Percentiles rank a stretch among this genome's conserved stretches.
These are phyloP conservation scores for Dermolepida albohirtum DNA, from an alignment of 2,888 invertebrate genomes.

Conservation along the genomic window DNA sequence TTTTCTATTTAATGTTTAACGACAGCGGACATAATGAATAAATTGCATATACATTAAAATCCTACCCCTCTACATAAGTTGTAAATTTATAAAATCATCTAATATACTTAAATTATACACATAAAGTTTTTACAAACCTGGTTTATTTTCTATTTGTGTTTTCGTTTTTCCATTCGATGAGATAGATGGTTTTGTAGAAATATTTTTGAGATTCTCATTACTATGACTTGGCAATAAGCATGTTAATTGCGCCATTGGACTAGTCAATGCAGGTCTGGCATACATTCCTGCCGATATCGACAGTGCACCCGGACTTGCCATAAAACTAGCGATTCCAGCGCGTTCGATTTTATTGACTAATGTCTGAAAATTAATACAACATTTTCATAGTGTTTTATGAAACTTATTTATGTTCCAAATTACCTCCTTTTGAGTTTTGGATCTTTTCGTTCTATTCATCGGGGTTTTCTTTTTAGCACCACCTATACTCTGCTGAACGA, in stretches of 20 bases:
- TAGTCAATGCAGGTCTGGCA: constrained; percentile 73
- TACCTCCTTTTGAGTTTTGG: constrained; percentile 62
- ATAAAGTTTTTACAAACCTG: constrained; percentile 37
- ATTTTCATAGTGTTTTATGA: neutral
- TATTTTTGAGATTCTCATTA: constrained; percentile 44
- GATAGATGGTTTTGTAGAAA: constrained; percentile 46
- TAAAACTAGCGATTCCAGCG: constrained; percentile 73
- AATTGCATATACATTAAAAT: no score
- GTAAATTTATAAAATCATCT: no score
- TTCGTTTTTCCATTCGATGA: constrained; percentile 43
- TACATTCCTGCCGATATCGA: constrained; percentile 74
- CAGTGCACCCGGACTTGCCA: constrained; percentile 72
- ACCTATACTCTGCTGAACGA: constrained; percentile 73
- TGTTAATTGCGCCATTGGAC: constrained; percentile 84
- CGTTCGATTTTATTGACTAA: constrained; percentile 76
- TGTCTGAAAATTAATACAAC: constrained; percentile 53
- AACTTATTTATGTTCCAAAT: neutral
- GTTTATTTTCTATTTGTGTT: constrained; percentile 43
- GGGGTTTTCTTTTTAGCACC: constrained; percentile 62
- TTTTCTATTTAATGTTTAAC: no score
- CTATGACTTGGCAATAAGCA: constrained; percentile 69
- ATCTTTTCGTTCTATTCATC: constrained; percentile 61
- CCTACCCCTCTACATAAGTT: no score
- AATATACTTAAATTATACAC: no score
- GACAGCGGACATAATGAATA: no score